A percentile compares a stretch with the other conserved stretches of the same genome.
phyloP scores from a whole-genome alignment of 2,888 invertebrate species.

The Drosophila conformis region DNA sequence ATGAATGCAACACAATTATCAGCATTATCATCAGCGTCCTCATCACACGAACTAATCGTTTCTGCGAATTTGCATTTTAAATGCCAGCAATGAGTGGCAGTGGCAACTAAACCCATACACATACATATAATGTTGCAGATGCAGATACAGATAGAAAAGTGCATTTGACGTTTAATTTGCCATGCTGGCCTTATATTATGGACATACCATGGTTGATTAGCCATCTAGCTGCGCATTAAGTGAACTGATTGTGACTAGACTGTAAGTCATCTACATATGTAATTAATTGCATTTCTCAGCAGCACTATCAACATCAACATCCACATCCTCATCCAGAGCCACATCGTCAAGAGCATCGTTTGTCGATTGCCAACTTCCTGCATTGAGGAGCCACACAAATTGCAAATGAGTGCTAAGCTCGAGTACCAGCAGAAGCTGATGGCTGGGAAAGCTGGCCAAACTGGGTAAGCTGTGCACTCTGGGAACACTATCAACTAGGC shows the following conservation, averaged over 20 bases:
- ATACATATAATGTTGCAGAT: conserved; percentile 18
- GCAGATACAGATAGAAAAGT: conserved; percentile 19
- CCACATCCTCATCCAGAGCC: conserved; percentile 33
- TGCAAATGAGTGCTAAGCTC: conserved; percentile 44
- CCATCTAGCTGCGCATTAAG: conserved; percentile 51
- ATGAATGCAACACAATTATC: conserved; percentile 9
- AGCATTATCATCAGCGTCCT: conserved; percentile 19
- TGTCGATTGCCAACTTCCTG: conserved; percentile 78
- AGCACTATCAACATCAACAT: conserved; percentile 42
- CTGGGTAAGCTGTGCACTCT: neutral
- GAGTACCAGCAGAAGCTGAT: conserved; percentile 5
- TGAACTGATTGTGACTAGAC: conserved; percentile 67
- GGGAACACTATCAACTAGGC: neutral
- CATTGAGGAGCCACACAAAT: conserved; percentile 49
- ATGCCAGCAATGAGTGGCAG: conserved; percentile 47
- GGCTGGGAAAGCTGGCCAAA: conserved; percentile 5
- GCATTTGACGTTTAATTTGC: conserved; percentile 53
- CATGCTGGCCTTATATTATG: conserved; percentile 66
- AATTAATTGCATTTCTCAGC: conserved; percentile 72
- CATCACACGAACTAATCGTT: conserved; percentile 70
- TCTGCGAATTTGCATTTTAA: conserved; percentile 74
- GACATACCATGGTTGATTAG: conserved; percentile 67
- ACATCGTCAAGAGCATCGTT: conserved; percentile 56
- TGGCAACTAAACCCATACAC: conserved; percentile 7
- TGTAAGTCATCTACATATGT: conserved; percentile 67